These are phyloP conservation scores for Amphipyra berbera DNA, from an alignment of 2,888 invertebrate genomes.

Conservation along the genomic window DNA sequence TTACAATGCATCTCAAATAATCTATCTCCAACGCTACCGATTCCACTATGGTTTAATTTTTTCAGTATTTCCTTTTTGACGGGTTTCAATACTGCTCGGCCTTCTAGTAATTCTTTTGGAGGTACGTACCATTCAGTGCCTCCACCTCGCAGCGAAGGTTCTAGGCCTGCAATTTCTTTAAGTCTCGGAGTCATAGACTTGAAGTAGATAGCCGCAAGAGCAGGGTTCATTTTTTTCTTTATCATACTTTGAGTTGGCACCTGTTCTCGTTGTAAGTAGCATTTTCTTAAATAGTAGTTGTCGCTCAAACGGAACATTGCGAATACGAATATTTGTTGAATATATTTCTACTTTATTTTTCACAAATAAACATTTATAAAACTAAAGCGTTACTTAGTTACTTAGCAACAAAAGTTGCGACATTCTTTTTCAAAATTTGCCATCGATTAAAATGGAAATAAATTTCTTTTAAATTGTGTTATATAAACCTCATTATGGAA, in stretches of 20 bases:
- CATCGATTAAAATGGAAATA: neutral
- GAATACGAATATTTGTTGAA: conserved; percentile 14
- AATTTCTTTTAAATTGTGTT: neutral
- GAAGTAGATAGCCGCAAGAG: conserved; percentile 80
- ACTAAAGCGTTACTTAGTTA: conserved; percentile 11
- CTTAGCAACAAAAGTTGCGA: no score
- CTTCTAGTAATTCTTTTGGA: conserved; percentile 75
- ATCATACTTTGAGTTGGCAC: conserved; percentile 82
- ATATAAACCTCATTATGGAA: neutral
- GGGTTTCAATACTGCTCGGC: conserved; percentile 76
- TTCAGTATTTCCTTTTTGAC: conserved; percentile 68
- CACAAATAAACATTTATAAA: conserved; percentile 9
- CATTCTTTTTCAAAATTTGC: neutral
- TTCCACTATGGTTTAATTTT: conserved; percentile 74
- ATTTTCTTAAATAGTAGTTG: conserved; percentile 78
- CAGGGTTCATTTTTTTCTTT: conserved; percentile 74
- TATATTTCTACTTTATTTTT: conserved; percentile 5
- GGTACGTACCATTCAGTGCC: conserved; percentile 81
- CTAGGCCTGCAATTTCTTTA: conserved; percentile 79
- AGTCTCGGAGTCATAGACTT: conserved; percentile 78
- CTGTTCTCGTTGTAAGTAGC: conserved; percentile 74
- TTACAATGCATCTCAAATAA: conserved; percentile 66
- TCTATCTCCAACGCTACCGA: conserved; percentile 68
- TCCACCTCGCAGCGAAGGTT: conserved; percentile 80
- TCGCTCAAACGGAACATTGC: conserved; percentile 72